Conservation (phyloP, 2,113 vertebrate species). For the Puntigrus tetrazona region DNA sequence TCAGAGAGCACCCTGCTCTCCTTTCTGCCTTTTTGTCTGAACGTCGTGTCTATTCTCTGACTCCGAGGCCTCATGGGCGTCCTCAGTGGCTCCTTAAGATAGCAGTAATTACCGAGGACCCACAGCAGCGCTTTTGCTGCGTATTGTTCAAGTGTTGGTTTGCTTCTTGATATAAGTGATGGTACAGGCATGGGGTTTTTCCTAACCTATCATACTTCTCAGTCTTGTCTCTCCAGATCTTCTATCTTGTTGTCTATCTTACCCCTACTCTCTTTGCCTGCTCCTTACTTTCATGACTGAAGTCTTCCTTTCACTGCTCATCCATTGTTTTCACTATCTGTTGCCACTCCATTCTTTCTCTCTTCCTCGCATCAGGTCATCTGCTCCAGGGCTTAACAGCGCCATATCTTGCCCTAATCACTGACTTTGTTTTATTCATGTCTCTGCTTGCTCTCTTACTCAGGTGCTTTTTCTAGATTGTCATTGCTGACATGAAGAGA, state of each 20-base stretch:
- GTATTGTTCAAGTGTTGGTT: conserved; percentile 14
- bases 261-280: conserved; percentile 54
- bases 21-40: conserved; percentile 58
- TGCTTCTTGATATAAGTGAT: conserved; percentile 18
- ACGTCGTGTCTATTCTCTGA: conserved; percentile 33
- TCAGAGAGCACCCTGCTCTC: conserved; percentile 41
- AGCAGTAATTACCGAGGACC: conserved; percentile 34
- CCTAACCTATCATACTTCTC: not conserved
- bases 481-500: not conserved
- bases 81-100: conserved; percentile 21
- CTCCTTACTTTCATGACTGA: not conserved
- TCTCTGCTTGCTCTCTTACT: not conserved
- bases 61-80: not conserved
- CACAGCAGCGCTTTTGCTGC: conserved; percentile 21
- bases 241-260: conserved; percentile 62
- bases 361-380: conserved; percentile 26
- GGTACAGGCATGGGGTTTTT: not conserved
- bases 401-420: conserved; percentile 9
- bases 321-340: conserved; percentile 24
- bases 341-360: conserved; percentile 19
- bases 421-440: not conserved
- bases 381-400: not conserved
- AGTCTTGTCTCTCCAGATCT: conserved; percentile 41
- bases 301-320: conserved; percentile 43
- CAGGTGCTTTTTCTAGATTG: not conserved